phyloP scores from a whole-genome alignment of 37 sponge, comb jelly and placozoan species.

The Dysidea cf. avara region DNA sequence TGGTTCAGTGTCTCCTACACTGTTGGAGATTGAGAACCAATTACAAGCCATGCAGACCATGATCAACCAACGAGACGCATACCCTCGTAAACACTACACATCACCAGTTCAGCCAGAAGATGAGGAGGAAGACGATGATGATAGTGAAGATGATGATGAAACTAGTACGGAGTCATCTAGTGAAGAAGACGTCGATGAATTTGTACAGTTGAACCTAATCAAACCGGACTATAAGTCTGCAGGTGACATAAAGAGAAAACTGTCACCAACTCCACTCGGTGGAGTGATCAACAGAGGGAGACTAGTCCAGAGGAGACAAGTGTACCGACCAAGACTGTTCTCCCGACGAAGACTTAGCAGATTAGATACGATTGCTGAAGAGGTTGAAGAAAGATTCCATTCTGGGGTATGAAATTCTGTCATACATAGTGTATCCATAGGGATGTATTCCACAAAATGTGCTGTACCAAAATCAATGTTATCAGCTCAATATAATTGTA shows the following conservation, averaged over 20 bases:
- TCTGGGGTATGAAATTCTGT: slow-evolving; percentile 40
- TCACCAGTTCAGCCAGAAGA: not conserved
- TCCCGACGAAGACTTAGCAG: slow-evolving; percentile 23
- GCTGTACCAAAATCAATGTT: too few species aligned
- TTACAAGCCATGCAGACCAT: slow-evolving; percentile 13
- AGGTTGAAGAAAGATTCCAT: slow-evolving; percentile 32
- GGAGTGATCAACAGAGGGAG: slow-evolving; percentile 15
- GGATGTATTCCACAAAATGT: too few species aligned
- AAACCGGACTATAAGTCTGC: not conserved
- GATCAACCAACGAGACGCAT: not conserved
- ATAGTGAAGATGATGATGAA: slow-evolving; percentile 12
- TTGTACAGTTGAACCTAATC: not conserved
- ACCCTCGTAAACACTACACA: not conserved
- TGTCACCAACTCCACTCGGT: not conserved
- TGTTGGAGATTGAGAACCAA: slow-evolving; percentile 35
- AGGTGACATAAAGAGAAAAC: not conserved
- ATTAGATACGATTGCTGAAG: slow-evolving; percentile 44
- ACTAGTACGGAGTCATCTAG: slow-evolving; percentile 27
- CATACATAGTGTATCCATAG: too few species aligned
- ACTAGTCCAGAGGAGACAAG: slow-evolving; percentile 7
- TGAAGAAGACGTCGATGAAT: slow-evolving; percentile 30
- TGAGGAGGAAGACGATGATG: slow-evolving; percentile 3
- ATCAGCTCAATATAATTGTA: too few species aligned
- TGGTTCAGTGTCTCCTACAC: slow-evolving; percentile 16
- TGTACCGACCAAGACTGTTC: slow-evolving; percentile 29